phyloP scores from a whole-genome alignment of 2,888 invertebrate genomes.

The Leptogaster cylindrica region DNA sequence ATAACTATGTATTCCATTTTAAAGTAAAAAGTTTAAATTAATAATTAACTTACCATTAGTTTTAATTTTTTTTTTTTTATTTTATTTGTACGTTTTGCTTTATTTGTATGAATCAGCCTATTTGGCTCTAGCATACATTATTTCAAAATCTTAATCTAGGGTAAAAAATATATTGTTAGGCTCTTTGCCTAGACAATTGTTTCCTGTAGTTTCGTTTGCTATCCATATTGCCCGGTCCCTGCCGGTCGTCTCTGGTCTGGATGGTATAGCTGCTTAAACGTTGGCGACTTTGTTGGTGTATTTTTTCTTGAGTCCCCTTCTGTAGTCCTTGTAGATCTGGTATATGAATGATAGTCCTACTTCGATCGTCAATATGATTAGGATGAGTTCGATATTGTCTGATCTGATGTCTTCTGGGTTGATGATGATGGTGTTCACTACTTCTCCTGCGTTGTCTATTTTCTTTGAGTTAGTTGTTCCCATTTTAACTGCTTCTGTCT shows the following conservation, averaged over 20 bases:
- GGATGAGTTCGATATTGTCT: not conserved
- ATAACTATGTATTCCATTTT: too few species aligned
- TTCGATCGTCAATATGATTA: not conserved
- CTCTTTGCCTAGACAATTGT: not conserved
- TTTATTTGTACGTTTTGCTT: too few species aligned
- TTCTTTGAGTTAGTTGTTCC: not conserved
- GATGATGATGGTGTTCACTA: not conserved
- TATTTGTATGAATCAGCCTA: too few species aligned
- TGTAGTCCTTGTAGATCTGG: too few species aligned
- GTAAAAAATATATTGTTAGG: not conserved
- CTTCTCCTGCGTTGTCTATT: not conserved
- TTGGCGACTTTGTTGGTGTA: not conserved
- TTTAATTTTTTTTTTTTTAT: too few species aligned
- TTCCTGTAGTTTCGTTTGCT: not conserved
- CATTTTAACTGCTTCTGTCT: not conserved
- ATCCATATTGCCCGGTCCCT: not conserved
- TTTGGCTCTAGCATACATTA: too few species aligned
- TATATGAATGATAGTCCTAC: too few species aligned
- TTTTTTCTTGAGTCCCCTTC: not conserved
- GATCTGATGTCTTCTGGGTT: slow-evolving; percentile 1
- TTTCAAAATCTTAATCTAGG: too few species aligned
- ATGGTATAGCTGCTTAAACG: slow-evolving; percentile 1
- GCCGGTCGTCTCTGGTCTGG: too few species aligned
- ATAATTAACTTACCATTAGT: too few species aligned
- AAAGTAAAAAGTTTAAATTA: too few species aligned